phyloP scores from a whole-genome alignment of 2,113 vertebrate genomes.

The Thalassarche chlororhynchos region DNA sequence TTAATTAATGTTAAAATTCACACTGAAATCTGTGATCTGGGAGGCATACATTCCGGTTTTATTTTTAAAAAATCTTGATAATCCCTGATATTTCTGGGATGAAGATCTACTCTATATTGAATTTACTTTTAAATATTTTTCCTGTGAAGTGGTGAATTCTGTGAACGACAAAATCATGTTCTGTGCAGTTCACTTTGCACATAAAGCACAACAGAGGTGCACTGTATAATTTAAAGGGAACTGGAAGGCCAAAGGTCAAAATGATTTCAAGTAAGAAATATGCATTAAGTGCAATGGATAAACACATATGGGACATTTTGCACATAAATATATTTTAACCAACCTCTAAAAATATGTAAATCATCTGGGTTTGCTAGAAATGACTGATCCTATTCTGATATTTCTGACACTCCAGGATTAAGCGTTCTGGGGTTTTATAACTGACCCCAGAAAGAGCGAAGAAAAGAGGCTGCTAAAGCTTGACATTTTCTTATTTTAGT shows the following conservation, averaged over 20 bases:
- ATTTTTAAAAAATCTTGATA: background rate
- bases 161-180: background rate
- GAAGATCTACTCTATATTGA: background rate
- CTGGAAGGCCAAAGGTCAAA: background rate
- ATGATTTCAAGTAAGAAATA: background rate
- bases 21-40: background rate
- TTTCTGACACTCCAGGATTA: background rate
- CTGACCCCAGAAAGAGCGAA: background rate
- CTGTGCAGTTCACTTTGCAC: background rate
- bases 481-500: background rate
- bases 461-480: background rate
- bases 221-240: background rate
- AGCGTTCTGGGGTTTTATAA: background rate
- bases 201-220: background rate
- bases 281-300: background rate
- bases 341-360: background rate
- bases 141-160: background rate
- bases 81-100: background rate
- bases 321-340: background rate
- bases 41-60: background rate
- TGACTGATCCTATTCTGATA: background rate
- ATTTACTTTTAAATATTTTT: background rate
- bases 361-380: background rate
- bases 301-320: background rate
- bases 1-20: background rate